These are phyloP conservation scores for Heliconius congener DNA, from an alignment of 1,140 invertebrate species.

Conservation along the genomic window DNA sequence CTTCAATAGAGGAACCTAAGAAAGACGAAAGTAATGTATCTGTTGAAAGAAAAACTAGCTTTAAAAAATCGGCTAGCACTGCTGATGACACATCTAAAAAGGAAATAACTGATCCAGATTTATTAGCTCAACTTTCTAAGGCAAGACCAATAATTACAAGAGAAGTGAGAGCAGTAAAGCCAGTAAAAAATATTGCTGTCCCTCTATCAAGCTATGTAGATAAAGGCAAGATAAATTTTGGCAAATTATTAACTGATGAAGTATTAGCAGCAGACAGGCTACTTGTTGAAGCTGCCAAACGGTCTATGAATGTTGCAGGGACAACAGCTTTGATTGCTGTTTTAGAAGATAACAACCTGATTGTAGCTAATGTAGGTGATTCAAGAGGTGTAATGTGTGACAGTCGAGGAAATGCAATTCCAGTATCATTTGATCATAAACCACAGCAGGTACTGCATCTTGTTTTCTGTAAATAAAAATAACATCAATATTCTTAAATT, in stretches of 20 bases:
- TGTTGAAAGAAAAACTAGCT: conserved; percentile 84
- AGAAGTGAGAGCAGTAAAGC: conserved; percentile 81
- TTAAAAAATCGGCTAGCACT: conserved; percentile 84
- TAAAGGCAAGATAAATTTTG: conserved; percentile 88
- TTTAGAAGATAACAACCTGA: conserved; percentile 89
- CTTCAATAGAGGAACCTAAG: conserved; percentile 66
- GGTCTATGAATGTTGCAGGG: conserved; percentile 93
- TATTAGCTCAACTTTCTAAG: conserved; percentile 85
- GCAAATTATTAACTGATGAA: conserved; percentile 91
- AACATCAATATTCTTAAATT: background rate
- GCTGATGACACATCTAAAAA: conserved; percentile 81
- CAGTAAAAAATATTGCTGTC: conserved; percentile 63
- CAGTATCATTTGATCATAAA: conserved; percentile 97
- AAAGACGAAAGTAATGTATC: conserved; percentile 58
- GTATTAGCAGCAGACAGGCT: conserved; percentile 90
- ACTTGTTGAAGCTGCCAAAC: conserved; percentile 90
- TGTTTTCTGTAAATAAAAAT: background rate
- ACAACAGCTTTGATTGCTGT: conserved; percentile 95
- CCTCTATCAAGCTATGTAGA: conserved; percentile 84
- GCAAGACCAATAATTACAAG: conserved; percentile 85
- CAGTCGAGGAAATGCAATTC: conserved; percentile 92
- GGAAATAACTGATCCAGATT: conserved; percentile 86
- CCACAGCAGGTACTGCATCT: conserved; percentile 90
- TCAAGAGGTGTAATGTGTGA: conserved; percentile 97
- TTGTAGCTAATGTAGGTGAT: conserved; percentile 98